Evolutionary conservation across 2,888 invertebrate genomes (phyloP).

Genomic region (Alsophila aescularia): DNA sequence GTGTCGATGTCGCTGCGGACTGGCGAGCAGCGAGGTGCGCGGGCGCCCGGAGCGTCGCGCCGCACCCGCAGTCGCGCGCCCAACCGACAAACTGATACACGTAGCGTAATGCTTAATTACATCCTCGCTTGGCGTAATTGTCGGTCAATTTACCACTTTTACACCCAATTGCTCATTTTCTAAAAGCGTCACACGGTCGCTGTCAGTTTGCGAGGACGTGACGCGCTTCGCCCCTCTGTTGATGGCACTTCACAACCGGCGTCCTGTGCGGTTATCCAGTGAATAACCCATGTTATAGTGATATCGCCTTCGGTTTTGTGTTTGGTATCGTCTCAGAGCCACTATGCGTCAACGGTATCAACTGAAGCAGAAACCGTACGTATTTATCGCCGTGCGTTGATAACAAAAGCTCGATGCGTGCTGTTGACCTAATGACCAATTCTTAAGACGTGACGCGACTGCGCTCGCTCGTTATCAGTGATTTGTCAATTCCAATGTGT

Average conservation of each 20-base stretch:
- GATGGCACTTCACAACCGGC: constrained; percentile 51
- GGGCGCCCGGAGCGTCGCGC: constrained; percentile 29
- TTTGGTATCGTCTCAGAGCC: constrained; percentile 40
- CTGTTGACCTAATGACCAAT: constrained; percentile 52
- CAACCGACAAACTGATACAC: constrained; percentile 80
- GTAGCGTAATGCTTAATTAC: constrained; percentile 66
- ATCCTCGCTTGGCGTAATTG: constrained; percentile 72
- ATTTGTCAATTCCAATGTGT: constrained; percentile 53
- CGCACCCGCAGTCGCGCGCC: constrained; percentile 76
- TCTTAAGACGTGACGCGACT: constrained; percentile 50
- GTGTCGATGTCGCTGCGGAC: constrained; percentile 60
- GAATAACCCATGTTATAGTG: constrained; percentile 66
- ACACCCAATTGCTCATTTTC: constrained; percentile 61
- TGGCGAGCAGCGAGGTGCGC: constrained; percentile 34
- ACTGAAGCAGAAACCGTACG: constrained; percentile 79
- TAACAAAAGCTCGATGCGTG: constrained; percentile 36
- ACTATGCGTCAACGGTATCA: constrained; percentile 81
- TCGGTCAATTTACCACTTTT: constrained; percentile 68
- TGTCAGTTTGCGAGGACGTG: constrained; percentile 12
- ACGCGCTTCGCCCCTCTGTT: constrained; percentile 41
- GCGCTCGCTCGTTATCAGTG: constrained; percentile 43
- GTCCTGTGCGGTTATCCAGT: constrained; percentile 62
- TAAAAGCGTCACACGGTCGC: constrained; percentile 41
- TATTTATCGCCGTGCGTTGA: constrained; percentile 51
- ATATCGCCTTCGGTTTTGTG: constrained; percentile 49